Conservation (phyloP, 2,797 vertebrate species). For the Microtus obscurus region DNA sequence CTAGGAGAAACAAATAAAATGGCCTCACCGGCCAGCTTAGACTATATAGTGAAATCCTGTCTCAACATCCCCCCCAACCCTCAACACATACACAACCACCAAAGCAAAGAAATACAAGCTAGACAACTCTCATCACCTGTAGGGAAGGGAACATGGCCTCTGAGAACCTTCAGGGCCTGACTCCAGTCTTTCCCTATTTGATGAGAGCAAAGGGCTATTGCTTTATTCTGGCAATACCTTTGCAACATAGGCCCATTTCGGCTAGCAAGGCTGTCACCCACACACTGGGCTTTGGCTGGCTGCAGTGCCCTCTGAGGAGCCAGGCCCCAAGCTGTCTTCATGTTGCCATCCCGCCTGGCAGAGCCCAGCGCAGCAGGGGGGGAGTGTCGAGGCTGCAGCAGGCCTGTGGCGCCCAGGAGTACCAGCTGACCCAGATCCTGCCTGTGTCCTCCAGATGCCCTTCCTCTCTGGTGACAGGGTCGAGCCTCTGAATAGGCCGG, state of each 20-base stretch:
- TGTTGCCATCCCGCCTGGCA: background rate
- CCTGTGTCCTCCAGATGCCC: slow-evolving; percentile 63
- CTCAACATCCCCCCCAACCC: background rate
- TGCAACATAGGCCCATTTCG: background rate
- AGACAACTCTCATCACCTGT: background rate
- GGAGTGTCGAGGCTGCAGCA: background rate
- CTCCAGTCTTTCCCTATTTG: background rate
- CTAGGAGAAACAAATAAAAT: background rate
- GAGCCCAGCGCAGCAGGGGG: background rate
- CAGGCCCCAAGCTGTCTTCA: background rate
- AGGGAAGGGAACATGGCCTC: background rate
- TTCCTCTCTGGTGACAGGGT: slow-evolving; percentile 1
- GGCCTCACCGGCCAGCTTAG: background rate
- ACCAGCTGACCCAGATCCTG: slow-evolving; percentile 19
- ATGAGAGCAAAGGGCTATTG: background rate
- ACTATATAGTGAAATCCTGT: background rate
- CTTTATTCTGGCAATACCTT: too few relatives aligned
- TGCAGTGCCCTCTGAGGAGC: background rate
- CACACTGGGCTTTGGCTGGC: background rate
- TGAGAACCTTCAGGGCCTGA: background rate
- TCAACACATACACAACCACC: background rate
- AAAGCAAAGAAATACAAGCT: background rate
- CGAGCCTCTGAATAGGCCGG: background rate
- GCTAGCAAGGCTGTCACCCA: background rate
- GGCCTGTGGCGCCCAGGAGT: background rate